phyloP scores from a whole-genome alignment of 2,797 vertebrate genomes.

The Halcyon smyrnensis region DNA sequence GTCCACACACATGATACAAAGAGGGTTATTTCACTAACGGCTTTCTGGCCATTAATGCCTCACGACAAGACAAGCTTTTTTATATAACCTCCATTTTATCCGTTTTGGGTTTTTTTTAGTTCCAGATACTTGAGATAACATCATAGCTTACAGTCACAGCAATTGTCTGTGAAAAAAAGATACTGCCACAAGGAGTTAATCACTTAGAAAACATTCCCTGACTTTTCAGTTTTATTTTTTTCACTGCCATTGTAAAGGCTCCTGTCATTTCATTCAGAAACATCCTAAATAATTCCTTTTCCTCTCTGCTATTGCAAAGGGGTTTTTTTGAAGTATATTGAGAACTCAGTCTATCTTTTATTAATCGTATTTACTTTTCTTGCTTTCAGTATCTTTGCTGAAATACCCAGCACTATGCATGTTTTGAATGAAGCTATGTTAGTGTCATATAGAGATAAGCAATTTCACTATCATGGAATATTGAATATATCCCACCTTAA shows the following conservation, averaged over 20 bases:
- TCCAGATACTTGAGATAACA: not conserved
- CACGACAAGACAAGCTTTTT: not conserved
- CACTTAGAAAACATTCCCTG: not conserved
- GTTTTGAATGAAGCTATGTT: not conserved
- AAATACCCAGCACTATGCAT: not conserved
- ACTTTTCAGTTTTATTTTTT: not conserved
- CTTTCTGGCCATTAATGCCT: not conserved
- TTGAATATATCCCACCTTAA: not conserved
- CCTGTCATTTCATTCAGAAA: not conserved
- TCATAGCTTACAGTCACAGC: not conserved
- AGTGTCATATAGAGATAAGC: accelerated
- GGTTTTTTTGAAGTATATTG: not conserved
- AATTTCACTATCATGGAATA: no score
- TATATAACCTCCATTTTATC: not conserved
- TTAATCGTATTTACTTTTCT: not conserved
- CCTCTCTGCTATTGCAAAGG: not conserved
- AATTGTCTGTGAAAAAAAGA: not conserved
- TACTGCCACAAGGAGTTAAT: not conserved
- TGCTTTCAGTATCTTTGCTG: not conserved
- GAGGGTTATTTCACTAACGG: not conserved
- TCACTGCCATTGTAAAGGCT: not conserved
- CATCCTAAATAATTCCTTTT: not conserved
- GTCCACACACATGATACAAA: not conserved
- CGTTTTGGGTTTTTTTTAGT: not conserved
- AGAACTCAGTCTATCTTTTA: not conserved